Evolutionary conservation across 1,140 invertebrate species (phyloP), one percentile per base, ranked within the genome.

Genomic region (Panagrolaimus sp.): DNA sequence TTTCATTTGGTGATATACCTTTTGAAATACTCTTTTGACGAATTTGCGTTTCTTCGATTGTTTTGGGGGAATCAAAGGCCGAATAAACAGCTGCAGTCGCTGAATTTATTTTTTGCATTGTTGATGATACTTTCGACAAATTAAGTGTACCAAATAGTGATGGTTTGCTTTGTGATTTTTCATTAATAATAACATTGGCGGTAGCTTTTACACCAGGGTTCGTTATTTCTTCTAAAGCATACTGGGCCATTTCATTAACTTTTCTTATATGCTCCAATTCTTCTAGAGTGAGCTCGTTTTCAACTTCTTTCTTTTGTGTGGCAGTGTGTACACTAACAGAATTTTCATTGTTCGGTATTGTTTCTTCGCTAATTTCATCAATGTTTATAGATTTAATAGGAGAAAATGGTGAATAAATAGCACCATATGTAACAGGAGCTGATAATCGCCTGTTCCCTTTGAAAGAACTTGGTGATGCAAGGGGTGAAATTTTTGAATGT

Each of bases 201-300:
- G 31, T 2, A 4, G 7, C 31, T 38, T 7, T 2, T 2, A 7
- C 7, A 7, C 2, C 7, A 38, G 31, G 31, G 2, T 2, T 4
- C 31, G 31, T 38, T 7, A 38, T 38, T 38, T 38, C 31, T 38
- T 38, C 31, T 38, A 38, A 38, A 38, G 31, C 31, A 4, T 4
- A 38, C 7, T 38, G 31, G 2, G 31, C 31, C 63, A 53, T 65
- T 46, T 66, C 68, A 44, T 53, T 42, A 0, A 72, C 57, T 38
- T 44, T 62, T n/a, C 45, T 42, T 53, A 73, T 73, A 42, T 73
- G 69, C 31, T 45, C 64, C 8, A 71, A 23, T 67, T 73, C 69
- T 42, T 51, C 71, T 43, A 65, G 42, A n/a, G 69, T 61, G 9
- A 73, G 38, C 31, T 67, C 16, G 4, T 63, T 3, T 57, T 57